These are phyloP conservation scores for Megalopta genalis DNA, from an alignment of 1,140 invertebrate genomes.

Conservation along the genomic window DNA sequence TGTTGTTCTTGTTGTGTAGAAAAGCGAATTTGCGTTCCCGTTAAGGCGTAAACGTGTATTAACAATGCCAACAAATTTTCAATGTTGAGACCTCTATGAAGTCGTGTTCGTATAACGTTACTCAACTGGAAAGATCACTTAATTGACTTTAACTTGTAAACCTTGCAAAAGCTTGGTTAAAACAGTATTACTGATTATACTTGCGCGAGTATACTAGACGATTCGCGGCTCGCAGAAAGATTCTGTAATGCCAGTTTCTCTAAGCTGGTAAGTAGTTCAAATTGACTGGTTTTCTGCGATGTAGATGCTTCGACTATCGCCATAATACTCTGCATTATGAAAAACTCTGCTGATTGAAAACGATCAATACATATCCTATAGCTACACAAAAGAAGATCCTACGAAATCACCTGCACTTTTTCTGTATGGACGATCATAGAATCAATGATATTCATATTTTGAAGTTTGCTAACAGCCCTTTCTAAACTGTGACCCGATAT, in stretches of 20 bases:
- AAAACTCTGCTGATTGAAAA: conserved; percentile 35
- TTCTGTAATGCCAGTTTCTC: conserved; percentile 83
- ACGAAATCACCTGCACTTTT: conserved; percentile 77
- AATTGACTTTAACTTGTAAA: conserved; percentile 2
- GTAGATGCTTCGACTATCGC: conserved; percentile 82
- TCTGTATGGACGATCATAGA: conserved; percentile 68
- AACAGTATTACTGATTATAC: conserved; percentile 67
- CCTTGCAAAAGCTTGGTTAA: not conserved
- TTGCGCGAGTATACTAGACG: conserved; percentile 82
- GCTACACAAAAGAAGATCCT: conserved; percentile 20
- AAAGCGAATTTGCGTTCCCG: conserved; percentile 82
- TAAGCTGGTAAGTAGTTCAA: conserved; percentile 81
- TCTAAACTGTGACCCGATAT: conserved; percentile 83
- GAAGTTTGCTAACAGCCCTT: conserved; percentile 75
- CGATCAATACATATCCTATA: not conserved
- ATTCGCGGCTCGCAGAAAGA: conserved; percentile 82
- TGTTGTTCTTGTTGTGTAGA: conserved; percentile 81
- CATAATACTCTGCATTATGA: conserved; percentile 81
- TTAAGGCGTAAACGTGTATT: conserved; percentile 83
- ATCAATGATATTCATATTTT: conserved; percentile 64
- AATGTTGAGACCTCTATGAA: conserved; percentile 80
- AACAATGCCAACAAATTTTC: conserved; percentile 83
- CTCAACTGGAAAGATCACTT: conserved; percentile 78
- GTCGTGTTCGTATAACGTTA: conserved; percentile 82
- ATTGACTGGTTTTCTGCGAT: conserved; percentile 79